Conservation (phyloP, 2,113 vertebrate species). For the Saimiri boliviensis region DNA sequence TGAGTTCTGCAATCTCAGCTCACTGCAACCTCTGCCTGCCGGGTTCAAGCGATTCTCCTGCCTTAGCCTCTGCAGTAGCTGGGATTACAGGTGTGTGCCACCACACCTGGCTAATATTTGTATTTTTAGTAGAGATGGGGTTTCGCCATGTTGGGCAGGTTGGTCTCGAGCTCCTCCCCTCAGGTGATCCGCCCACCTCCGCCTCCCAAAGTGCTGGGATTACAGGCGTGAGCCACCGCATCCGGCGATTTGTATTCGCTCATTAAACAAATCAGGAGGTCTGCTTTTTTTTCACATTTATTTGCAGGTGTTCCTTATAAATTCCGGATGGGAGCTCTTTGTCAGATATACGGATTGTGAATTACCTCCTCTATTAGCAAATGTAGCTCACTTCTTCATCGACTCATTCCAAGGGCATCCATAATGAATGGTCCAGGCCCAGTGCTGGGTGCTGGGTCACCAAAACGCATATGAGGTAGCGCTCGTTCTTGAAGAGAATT, state of each 20-base stretch:
- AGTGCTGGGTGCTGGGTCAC: neutral
- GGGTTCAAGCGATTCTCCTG: neutral
- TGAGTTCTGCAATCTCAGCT: neutral
- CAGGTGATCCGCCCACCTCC: neutral
- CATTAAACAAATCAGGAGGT: neutral
- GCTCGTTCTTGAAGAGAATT: too few species aligned
- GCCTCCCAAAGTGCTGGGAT: neutral
- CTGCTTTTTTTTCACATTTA: neutral
- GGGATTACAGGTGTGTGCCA: neutral
- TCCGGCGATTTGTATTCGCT: neutral
- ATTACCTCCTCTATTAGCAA: neutral
- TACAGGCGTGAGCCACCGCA: neutral
- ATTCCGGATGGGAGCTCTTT: neutral
- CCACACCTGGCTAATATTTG: neutral
- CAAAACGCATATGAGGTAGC: accelerated
- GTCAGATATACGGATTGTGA: accelerated
- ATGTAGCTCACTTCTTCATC: too few species aligned
- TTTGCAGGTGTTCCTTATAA: neutral
- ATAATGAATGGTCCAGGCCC: neutral
- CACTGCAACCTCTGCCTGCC: neutral
- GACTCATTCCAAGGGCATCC: neutral
- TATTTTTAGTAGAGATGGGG: neutral
- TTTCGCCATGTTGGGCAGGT: neutral
- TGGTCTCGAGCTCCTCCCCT: neutral
- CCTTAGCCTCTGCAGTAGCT: neutral